Percentiles rank a stretch among this genome's conserved stretches.
Evolutionary conservation across 2,797 vertebrate genomes (phyloP).

Genomic region (Prunella strophiata): DNA sequence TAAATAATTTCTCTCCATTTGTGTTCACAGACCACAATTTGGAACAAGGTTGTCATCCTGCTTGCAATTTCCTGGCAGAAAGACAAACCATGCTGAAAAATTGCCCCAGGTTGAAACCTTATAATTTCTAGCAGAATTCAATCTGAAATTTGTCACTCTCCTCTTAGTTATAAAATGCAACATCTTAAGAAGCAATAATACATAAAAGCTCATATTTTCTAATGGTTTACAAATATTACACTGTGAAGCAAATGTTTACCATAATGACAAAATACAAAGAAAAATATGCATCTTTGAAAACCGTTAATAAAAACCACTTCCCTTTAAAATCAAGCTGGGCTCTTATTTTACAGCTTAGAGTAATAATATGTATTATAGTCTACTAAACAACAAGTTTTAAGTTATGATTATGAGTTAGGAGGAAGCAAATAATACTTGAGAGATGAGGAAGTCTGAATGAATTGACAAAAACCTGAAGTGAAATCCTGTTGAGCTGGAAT

Average conservation of each 20-base stretch:
- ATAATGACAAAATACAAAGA: background rate
- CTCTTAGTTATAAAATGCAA: background rate
- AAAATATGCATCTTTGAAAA: background rate
- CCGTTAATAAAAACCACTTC: background rate
- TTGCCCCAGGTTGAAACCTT: background rate
- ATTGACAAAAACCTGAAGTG: background rate
- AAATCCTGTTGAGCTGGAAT: background rate
- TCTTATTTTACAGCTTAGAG: background rate
- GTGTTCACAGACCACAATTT: background rate
- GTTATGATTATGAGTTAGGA: background rate
- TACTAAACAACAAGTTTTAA: background rate
- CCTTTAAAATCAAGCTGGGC: background rate
- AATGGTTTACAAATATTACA: background rate
- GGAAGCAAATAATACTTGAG: background rate
- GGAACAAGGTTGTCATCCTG: background rate
- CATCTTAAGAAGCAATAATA: background rate
- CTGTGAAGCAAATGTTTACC: background rate
- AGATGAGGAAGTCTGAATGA: background rate
- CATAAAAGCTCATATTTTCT: background rate
- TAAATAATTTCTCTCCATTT: background rate
- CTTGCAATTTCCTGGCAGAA: background rate
- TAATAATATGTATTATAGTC: background rate
- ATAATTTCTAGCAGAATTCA: background rate
- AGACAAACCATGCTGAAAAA: background rate
- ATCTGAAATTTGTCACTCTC: background rate